These are phyloP conservation scores for Neogobius melanostomus DNA, from an alignment of 2,113 vertebrate species.

Conservation along the genomic window DNA sequence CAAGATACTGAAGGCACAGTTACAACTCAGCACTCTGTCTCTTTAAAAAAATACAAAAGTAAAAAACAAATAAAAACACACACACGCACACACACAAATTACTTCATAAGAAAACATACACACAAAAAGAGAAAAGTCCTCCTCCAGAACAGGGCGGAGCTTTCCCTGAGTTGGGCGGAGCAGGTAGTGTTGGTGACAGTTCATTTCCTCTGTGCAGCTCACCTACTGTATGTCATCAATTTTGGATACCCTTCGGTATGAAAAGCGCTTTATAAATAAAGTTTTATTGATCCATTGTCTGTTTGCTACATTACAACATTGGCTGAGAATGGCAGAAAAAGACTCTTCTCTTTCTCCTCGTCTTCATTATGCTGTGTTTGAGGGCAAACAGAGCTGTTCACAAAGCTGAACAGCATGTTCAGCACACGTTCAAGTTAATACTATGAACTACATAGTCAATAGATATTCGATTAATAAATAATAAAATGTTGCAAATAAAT, in stretches of 20 bases:
- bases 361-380: conserved; percentile 19
- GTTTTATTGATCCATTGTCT: conserved; percentile 4
- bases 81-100: conserved; percentile 31
- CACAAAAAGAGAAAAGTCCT: conserved; percentile 8
- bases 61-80: conserved; percentile 22
- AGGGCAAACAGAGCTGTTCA: conserved; percentile 41
- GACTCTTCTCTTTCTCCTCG: neutral
- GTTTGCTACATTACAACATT: conserved; percentile 44
- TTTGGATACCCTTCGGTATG: too few species aligned
- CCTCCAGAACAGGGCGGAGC: conserved; percentile 39
- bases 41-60: conserved; percentile 32
- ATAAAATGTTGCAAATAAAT: conserved; percentile 58
- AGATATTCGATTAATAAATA: conserved; percentile 61
- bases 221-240: neutral
- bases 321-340: neutral
- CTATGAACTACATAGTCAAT: conserved; percentile 43
- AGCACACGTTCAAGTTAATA: conserved; percentile 64
- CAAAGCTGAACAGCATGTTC: conserved; percentile 1
- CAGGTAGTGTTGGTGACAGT: conserved; percentile 44
- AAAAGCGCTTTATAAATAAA: too few species aligned
- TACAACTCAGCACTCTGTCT: conserved; percentile 53
- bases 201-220: conserved; percentile 15
- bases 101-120: conserved; percentile 53
- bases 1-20: conserved; percentile 73
- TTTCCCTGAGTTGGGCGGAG: conserved; percentile 64